A percentile compares a stretch with the other conserved stretches of the same genome.
Conservation (phyloP, 2,888 invertebrate species). For the Cepaea hortensis region DNA sequence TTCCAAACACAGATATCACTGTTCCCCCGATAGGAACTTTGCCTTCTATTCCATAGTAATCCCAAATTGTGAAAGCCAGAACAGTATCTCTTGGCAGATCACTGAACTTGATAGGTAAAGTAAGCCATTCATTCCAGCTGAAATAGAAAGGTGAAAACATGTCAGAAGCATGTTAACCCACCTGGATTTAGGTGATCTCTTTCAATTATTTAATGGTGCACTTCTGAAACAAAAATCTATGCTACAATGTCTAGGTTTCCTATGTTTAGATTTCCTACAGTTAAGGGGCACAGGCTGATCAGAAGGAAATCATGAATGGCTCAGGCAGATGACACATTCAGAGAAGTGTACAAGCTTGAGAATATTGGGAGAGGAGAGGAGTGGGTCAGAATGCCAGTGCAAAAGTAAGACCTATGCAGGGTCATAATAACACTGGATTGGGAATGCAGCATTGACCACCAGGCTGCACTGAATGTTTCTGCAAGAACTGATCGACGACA, state of each 20-base stretch:
- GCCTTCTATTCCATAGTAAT: constrained; percentile 91
- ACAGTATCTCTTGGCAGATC: constrained; percentile 92
- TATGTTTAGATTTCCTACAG: not conserved
- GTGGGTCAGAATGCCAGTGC: no score
- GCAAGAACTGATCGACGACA: no score
- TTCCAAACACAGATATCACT: constrained; percentile 93
- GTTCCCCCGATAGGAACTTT: constrained; percentile 90
- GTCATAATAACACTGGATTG: no score
- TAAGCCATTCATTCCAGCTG: constrained; percentile 98
- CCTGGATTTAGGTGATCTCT: not conserved
- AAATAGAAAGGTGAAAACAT: not conserved
- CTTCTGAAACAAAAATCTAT: not conserved
- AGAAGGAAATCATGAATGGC: no score
- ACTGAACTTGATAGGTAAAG: constrained; percentile 90
- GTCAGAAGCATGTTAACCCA: not conserved
- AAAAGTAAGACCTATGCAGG: no score
- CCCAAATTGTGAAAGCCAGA: constrained; percentile 91
- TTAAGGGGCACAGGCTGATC: no score
- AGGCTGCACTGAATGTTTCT: no score
- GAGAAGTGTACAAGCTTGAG: no score
- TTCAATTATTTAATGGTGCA: no score
- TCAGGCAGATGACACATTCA: no score
- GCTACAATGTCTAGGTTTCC: not conserved
- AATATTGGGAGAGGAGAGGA: no score
- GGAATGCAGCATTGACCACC: no score